These are phyloP conservation scores for Trachelus tabidus DNA, from an alignment of 2,888 invertebrate species.

Conservation along the genomic window DNA sequence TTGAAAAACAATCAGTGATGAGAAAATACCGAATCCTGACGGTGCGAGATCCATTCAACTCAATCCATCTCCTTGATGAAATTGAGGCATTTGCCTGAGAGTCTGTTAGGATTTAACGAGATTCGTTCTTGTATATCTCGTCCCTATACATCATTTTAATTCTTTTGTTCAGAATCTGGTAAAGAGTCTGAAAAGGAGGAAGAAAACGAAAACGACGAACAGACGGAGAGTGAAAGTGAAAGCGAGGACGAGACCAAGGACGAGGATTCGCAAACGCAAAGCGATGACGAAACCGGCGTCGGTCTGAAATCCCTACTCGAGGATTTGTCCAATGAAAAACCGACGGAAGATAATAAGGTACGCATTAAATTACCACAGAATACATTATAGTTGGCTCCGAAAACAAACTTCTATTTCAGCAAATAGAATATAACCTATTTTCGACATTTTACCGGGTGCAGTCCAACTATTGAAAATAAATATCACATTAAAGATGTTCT, in stretches of 20 bases:
- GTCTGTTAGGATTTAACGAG: slow-evolving; percentile 10
- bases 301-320: slow-evolving; percentile 72
- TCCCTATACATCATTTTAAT: background rate
- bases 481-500: no score
- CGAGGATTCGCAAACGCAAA: slow-evolving; percentile 53
- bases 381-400: background rate
- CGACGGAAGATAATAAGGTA: slow-evolving; percentile 28
- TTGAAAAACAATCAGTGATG: slow-evolving; percentile 44
- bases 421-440: no score
- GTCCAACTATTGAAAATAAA: no score
- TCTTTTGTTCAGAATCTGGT: slow-evolving; percentile 38
- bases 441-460: no score
- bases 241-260: slow-evolving; percentile 56
- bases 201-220: slow-evolving; percentile 52
- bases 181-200: slow-evolving; percentile 59
- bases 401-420: background rate
- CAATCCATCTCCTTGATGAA: slow-evolving; percentile 47
- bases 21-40: slow-evolving; percentile 54
- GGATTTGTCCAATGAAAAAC: slow-evolving; percentile 64
- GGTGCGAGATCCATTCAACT: slow-evolving; percentile 54
- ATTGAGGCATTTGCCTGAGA: slow-evolving; percentile 64
- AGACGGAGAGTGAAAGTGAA: slow-evolving; percentile 55
- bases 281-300: slow-evolving; percentile 66
- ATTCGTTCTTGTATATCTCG: slow-evolving; percentile 3
- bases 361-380: background rate